phyloP scores from a whole-genome alignment of 2,888 invertebrate genomes.

The Drosophila pseudotakahashii region DNA sequence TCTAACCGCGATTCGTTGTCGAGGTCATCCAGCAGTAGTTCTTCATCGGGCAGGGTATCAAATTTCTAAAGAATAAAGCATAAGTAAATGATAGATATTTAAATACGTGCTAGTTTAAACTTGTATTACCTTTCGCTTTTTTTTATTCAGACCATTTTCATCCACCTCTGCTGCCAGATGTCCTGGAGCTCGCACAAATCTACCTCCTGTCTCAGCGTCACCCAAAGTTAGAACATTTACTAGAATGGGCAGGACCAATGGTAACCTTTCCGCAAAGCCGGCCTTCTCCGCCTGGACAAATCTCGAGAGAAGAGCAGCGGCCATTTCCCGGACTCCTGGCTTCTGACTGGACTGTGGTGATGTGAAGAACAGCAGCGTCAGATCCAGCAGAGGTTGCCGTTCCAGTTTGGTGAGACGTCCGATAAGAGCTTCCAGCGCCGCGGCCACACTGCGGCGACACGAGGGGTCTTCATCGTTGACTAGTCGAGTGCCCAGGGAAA shows the following conservation, averaged over 20 bases:
- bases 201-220: conserved; percentile 85
- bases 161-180: conserved; percentile 35
- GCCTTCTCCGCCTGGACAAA: conserved; percentile 91
- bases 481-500: conserved; percentile 91
- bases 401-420: conserved; percentile 86
- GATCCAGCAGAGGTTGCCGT: conserved; percentile 89
- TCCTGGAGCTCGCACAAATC: conserved; percentile 86
- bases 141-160: conserved; percentile 11
- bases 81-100: too few relatives aligned
- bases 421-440: conserved; percentile 90
- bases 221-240: conserved; percentile 85
- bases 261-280: conserved; percentile 88
- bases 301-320: conserved; percentile 91
- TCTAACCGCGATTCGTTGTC: conserved; percentile 83
- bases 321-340: conserved; percentile 89
- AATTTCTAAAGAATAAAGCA: not conserved
- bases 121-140: conserved; percentile 52
- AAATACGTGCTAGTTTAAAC: too few relatives aligned
- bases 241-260: conserved; percentile 86
- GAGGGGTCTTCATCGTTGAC: conserved; percentile 92
- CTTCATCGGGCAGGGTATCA: conserved; percentile 25
- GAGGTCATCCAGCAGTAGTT: conserved; percentile 43
- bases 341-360: conserved; percentile 86
- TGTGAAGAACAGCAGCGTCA: conserved; percentile 88
- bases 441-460: conserved; percentile 90